These are phyloP conservation scores for Tokudaia muenninki DNA, from an alignment of 2,797 vertebrate species.

Conservation along the genomic window DNA sequence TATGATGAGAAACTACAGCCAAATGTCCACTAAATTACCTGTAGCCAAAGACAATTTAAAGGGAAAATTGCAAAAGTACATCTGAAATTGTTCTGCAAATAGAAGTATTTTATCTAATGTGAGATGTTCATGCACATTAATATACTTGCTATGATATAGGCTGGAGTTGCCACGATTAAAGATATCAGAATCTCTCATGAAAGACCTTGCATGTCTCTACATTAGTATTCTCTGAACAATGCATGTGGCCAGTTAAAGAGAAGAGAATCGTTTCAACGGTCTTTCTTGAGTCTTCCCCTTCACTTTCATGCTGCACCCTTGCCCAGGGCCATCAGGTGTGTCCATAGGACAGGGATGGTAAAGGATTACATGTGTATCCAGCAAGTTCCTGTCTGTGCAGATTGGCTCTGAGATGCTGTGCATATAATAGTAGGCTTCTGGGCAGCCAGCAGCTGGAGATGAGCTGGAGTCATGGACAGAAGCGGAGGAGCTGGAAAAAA, in stretches of 20 bases:
- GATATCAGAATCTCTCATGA: conserved; percentile 6
- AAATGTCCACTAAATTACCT: conserved; percentile 20
- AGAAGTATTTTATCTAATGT: conserved; percentile 18
- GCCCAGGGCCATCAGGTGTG: neutral
- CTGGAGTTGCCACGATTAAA: conserved; percentile 23
- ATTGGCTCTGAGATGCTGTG: neutral
- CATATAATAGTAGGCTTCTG: neutral
- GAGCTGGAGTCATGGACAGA: neutral
- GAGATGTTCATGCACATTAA: neutral
- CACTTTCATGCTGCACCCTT: neutral
- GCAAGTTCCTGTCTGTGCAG: neutral
- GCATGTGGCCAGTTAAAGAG: neutral
- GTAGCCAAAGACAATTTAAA: conserved; percentile 53
- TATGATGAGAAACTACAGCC: conserved; percentile 43
- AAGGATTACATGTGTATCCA: neutral
- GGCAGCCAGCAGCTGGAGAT: neutral
- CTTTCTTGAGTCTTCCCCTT: neutral
- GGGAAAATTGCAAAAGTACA: conserved; percentile 46
- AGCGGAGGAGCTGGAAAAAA: neutral
- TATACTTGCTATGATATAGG: neutral
- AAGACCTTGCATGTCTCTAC: neutral
- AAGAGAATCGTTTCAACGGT: neutral
- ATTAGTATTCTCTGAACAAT: neutral
- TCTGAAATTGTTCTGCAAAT: conserved; percentile 29
- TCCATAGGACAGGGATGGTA: neutral